phyloP scores from a whole-genome alignment of 92 coral and sea anemone species.

The Nematostella vectensis region DNA sequence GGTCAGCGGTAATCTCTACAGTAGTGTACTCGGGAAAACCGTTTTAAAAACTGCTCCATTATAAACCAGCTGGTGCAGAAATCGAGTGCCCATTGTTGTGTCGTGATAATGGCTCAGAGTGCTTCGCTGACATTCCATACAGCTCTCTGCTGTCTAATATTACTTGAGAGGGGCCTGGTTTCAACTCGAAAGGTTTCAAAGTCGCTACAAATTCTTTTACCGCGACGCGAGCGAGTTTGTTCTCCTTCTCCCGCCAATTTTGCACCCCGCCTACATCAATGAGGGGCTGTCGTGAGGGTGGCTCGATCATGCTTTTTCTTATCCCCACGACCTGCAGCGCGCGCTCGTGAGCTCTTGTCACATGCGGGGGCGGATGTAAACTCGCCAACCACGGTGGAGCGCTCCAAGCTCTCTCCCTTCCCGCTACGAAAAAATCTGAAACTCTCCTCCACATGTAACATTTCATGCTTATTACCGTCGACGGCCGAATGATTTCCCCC shows the following conservation, averaged over 20 bases:
- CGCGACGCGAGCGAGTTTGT: conserved; percentile 39
- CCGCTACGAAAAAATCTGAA: conserved; percentile 34
- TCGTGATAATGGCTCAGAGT: background rate
- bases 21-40: too few relatives aligned
- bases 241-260: conserved; percentile 51
- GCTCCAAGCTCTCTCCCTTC: conserved; percentile 59
- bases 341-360: conserved; percentile 57
- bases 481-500: conserved; percentile 48
- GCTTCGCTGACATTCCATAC: conserved; percentile 28
- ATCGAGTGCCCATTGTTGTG: too few relatives aligned
- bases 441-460: conserved; percentile 79
- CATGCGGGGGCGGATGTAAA: conserved; percentile 50
- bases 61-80: too few relatives aligned
- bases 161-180: conserved; percentile 58
- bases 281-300: conserved; percentile 70
- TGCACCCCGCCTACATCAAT: conserved; percentile 58
- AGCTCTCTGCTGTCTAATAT: conserved; percentile 41
- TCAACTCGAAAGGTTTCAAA: conserved; percentile 43
- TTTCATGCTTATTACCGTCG: conserved; percentile 64
- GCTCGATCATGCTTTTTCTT: conserved; percentile 41
- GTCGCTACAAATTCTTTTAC: conserved; percentile 59
- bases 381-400: conserved; percentile 57
- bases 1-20: too few relatives aligned
- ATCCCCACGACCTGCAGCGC: conserved; percentile 65
- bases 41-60: too few relatives aligned